Evolutionary conservation across 2,113 vertebrate genomes (phyloP), one percentile per base, ranked within the genome.

Genomic region (Corythaeola cristata): DNA sequence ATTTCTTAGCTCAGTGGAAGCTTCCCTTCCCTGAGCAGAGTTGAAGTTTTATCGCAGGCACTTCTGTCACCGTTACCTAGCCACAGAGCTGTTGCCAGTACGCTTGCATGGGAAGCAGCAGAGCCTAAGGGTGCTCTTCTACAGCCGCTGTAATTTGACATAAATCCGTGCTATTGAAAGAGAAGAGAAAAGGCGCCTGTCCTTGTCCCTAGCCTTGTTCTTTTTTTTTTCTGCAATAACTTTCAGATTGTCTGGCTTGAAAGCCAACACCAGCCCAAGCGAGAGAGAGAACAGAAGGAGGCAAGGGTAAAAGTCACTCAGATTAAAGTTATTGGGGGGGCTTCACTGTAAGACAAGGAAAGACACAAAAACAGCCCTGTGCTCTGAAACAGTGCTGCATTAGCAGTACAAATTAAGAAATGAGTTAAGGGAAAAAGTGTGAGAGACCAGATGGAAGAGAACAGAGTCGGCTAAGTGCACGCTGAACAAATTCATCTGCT

Each of bases 391-490:
- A 30, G 35, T 84, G 64, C 59, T 56, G 82, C 90, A 92, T 92
- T 96, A 84, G 44, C 49, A 78, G 39, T 26, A 45, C 33, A 74
- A 80, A 88, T 87, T 63, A 84, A 95, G 93, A 90, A 84, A 93
- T 82, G 9, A 91, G 71, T 89, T 95, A 91, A 82, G 45, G 72
- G 79, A 18, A 6, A 94, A 94, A 93, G 79, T 96, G 90, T 64
- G 86, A 93, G 67, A 91, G 76, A 90, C 83, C 92, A 90, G 86
- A 96, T 90, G 95, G 95, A 94, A 89, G 39, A 60, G 64, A 94
- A 90, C 49, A 60, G 59, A 88, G 84, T 85, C 20, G 0, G 30
- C 66, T 89, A 93, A 94, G 80, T 78, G 93, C 44, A 68, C 60
- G 28, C 49, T 86, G 56, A 93, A 77, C 44, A 92, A 84, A 95